Evolutionary conservation across 2,113 vertebrate species (phyloP), one percentile per base, ranked within the genome.

Genomic region (Ophthalmolycus amberensis): DNA sequence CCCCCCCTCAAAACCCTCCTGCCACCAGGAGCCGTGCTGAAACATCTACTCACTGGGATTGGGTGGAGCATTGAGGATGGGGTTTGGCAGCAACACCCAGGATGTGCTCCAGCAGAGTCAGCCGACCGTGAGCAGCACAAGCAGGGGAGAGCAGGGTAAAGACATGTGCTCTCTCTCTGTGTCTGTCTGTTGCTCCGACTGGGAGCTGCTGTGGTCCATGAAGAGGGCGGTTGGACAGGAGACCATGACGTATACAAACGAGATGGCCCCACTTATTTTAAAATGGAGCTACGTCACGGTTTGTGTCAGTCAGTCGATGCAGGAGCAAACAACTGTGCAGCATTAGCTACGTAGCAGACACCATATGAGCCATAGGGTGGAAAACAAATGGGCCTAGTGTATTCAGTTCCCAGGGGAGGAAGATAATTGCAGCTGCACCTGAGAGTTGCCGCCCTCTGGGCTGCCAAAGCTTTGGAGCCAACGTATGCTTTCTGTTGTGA

Each of bases 141-240:
- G 77, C 0, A 68, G 67, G 38, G 34, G 1, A 62, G 50, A 25
- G 68, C 44, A 56, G 29, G 25, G n/a, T 6, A 27, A 18, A 69
- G 58, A 80, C 70, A 70, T 76, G 71, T 70, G 73, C 72, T 50
- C 0, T 34, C 59, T 48, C 75, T 82, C 58, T 84, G 74, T 34
- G 74, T 34, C 54, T 59, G n/a, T 64, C 60, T 65, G 84, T 25
- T 10, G n/a, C 48, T 38, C 76, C 42, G 70, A 25, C 34, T 52
- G 82, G 77, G 76, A 90, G 83, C 89, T 88, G 89, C 89, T 90
- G 90, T 80, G 78, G 48, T 69, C 37, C 82, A 77, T 9, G 29
- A 16, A 76, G 15, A 86, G 77, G 78, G 54, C 56, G 77, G 9
- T 6, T 10, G 62, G 44, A 84, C 50, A 54, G 38, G 42, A 67